Percentiles rank a stretch among this genome's conserved stretches.
Conservation (phyloP, 2,888 invertebrate species). For the Nebria salina region DNA sequence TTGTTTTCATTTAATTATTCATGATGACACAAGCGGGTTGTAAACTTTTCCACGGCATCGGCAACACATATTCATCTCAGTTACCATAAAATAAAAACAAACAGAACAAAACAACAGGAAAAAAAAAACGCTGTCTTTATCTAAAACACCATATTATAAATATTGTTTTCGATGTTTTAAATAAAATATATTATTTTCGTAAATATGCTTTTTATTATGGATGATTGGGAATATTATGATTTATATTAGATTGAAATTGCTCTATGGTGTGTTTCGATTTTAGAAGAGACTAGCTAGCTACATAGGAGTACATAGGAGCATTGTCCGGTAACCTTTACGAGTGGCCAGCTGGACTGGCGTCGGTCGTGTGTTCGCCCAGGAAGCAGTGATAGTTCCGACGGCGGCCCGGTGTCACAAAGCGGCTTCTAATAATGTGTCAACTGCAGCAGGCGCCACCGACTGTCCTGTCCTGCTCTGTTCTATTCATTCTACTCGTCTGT, state of each 20-base stretch:
- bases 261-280: background rate
- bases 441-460: conserved; percentile 33
- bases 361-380: conserved; percentile 17
- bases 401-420: conserved; percentile 35
- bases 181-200: too few relatives aligned
- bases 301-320: conserved; percentile 2
- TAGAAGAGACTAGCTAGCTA: background rate
- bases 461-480: background rate
- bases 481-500: background rate
- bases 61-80: too few relatives aligned
- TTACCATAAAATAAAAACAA: too few relatives aligned
- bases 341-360: conserved; percentile 1
- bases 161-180: too few relatives aligned
- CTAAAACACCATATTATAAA: too few relatives aligned
- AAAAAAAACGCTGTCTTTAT: too few relatives aligned
- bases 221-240: conserved; percentile 11
- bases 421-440: conserved; percentile 45
- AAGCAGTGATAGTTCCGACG: conserved; percentile 35
- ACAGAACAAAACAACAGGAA: too few relatives aligned
- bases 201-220: too few relatives aligned
- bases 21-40: background rate
- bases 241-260: conserved; percentile 33
- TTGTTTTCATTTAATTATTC: conserved; percentile 43
- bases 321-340: conserved; percentile 14
- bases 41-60: conserved; percentile 4